These are phyloP conservation scores for Agonopterix arenella DNA, from an alignment of 2,888 invertebrate species.

Conservation along the genomic window DNA sequence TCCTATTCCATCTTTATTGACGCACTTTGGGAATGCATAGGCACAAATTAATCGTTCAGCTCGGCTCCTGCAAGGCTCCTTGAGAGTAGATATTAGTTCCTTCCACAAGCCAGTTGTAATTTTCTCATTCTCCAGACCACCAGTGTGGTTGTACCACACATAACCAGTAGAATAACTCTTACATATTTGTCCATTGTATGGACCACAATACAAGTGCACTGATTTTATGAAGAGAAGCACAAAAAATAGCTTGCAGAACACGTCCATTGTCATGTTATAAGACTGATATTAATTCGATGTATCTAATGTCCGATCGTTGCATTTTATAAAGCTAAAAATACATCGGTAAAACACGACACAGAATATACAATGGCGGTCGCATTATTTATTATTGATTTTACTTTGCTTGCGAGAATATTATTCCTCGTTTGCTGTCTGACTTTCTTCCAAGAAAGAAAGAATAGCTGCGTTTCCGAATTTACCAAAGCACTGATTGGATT, in stretches of 20 bases:
- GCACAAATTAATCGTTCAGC: constrained; percentile 95
- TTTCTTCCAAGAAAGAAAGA: constrained; percentile 5
- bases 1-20: constrained; percentile 80
- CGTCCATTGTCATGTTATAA: constrained; percentile 52
- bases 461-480: not conserved
- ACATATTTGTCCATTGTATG: constrained; percentile 91
- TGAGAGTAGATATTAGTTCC: constrained; percentile 87
- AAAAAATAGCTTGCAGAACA: constrained; percentile 43
- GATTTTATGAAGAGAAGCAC: constrained; percentile 59
- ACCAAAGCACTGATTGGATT: too few relatives aligned
- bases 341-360: constrained; percentile 35
- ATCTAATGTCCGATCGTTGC: constrained; percentile 42
- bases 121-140: constrained; percentile 89
- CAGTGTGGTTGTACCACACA: constrained; percentile 87
- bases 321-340: constrained; percentile 45
- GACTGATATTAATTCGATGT: constrained; percentile 44
- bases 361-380: constrained; percentile 64
- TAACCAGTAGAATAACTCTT: constrained; percentile 81
- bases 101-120: constrained; percentile 90
- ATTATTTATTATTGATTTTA: constrained; percentile 67
- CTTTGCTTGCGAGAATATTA: constrained; percentile 11
- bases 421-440: too few relatives aligned
- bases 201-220: constrained; percentile 86
- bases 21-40: constrained; percentile 94
- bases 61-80: constrained; percentile 89